Evolutionary conservation across 2,797 vertebrate species (phyloP).

Genomic region (Paratrypauchen microcephalus): DNA sequence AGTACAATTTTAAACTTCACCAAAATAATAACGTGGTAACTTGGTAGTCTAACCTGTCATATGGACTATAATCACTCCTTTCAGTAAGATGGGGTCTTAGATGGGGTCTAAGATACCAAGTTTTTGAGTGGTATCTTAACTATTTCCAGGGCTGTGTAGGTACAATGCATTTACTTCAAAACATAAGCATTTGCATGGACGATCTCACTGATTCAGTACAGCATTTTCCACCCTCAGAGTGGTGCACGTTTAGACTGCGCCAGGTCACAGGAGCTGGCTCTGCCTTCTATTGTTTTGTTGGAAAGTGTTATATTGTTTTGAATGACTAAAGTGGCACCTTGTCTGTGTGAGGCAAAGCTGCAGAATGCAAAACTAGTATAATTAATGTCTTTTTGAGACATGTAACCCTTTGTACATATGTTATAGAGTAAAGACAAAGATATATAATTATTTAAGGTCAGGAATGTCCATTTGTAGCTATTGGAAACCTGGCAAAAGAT

Average conservation of each 20-base stretch:
- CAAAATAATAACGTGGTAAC: too few species aligned
- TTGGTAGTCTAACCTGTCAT: not conserved
- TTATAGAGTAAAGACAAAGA: constrained; percentile 71
- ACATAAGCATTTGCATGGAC: constrained; percentile 79
- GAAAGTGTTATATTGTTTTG: constrained; percentile 81
- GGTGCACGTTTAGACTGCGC: constrained; percentile 44
- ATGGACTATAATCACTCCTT: not conserved
- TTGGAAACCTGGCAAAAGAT: constrained; percentile 28
- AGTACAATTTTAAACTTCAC: too few species aligned
- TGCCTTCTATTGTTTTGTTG: constrained; percentile 80
- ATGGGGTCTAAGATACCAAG: not conserved
- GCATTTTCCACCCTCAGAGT: constrained; percentile 58
- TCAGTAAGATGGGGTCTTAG: not conserved
- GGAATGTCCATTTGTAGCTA: constrained; percentile 54
- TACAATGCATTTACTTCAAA: constrained; percentile 45
- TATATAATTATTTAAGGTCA: constrained; percentile 74
- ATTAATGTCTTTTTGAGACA: constrained; percentile 83
- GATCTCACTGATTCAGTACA: constrained; percentile 42
- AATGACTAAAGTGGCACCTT: constrained; percentile 79
- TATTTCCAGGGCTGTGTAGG: constrained; percentile 31
- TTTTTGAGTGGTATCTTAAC: not conserved
- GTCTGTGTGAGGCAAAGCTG: constrained; percentile 85
- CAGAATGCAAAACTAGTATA: constrained; percentile 80
- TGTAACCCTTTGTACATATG: constrained; percentile 79
- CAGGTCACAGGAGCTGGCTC: constrained; percentile 76